These are phyloP conservation scores for Pionites leucogaster DNA, from an alignment of 2,113 vertebrate genomes.

Conservation along the genomic window DNA sequence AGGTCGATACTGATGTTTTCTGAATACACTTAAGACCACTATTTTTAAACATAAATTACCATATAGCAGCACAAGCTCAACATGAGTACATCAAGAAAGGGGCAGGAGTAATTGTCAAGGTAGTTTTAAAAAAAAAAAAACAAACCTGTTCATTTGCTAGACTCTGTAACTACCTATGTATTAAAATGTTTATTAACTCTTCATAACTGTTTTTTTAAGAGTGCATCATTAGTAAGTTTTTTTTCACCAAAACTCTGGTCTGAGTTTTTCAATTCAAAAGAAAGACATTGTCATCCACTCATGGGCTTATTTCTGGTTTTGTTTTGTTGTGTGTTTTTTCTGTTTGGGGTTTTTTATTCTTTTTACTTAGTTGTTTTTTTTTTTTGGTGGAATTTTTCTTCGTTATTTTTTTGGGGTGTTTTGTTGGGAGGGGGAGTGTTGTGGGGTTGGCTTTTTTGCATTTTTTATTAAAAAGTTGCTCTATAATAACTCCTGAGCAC, in stretches of 20 bases:
- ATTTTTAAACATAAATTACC: neutral
- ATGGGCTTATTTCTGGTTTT: neutral
- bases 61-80: neutral
- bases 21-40: neutral
- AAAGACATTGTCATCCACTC: neutral
- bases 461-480: neutral
- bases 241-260: neutral
- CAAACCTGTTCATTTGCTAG: neutral
- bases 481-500: neutral
- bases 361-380: neutral
- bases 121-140: neutral
- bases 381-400: accelerated
- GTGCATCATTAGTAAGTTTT: neutral
- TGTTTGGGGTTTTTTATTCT: neutral
- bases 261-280: neutral
- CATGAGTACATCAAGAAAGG: neutral
- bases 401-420: neutral
- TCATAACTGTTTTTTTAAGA: neutral
- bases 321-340: neutral
- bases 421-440: neutral
- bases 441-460: neutral
- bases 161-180: neutral
- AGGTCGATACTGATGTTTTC: neutral
- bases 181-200: neutral
- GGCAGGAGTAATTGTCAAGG: neutral